These are phyloP conservation scores for Margaritifera margaritifera DNA, from an alignment of 2,888 invertebrate genomes.

Conservation along the genomic window DNA sequence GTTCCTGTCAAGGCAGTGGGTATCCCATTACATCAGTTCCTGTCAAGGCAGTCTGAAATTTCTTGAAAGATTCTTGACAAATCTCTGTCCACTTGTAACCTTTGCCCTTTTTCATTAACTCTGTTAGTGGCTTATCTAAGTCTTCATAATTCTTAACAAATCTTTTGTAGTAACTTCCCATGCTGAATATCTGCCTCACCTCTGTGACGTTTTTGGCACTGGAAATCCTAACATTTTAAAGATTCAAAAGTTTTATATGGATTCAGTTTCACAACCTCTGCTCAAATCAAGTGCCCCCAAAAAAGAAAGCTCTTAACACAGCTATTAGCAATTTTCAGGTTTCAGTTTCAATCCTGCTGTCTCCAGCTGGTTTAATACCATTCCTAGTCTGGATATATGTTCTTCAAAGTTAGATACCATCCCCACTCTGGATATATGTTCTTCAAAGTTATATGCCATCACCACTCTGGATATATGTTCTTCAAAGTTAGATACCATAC, in stretches of 20 bases:
- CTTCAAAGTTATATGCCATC: too few species aligned
- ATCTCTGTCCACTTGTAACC: constrained; percentile 12
- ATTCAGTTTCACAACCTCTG: constrained; percentile 3
- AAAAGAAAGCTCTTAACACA: constrained; percentile 26
- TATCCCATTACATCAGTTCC: constrained; percentile 20
- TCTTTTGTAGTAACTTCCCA: constrained; percentile 22
- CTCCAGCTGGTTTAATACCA: constrained; percentile 5
- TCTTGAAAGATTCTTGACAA: constrained; percentile 16
- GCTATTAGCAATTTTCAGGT: constrained; percentile 29
- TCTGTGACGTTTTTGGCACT: constrained; percentile 15
- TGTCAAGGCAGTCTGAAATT: constrained; percentile 13
- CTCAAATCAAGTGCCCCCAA: constrained; percentile 18
- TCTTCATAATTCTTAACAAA: constrained; percentile 15
- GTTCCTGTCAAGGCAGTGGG: constrained; percentile 17
- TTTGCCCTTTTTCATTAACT: constrained; percentile 10
- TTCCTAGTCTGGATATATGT: too few species aligned
- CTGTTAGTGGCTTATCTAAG: constrained; percentile 22
- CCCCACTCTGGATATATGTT: too few species aligned
- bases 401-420: too few species aligned
- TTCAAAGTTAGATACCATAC: too few species aligned
- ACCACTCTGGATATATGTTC: too few species aligned
- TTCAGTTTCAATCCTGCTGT: constrained; percentile 38
- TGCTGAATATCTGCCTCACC: constrained; percentile 24
- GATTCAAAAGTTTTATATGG: constrained; percentile 6
- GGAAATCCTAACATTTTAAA: constrained; percentile 12